These are phyloP conservation scores for Gavialis gangeticus DNA, from an alignment of 2,113 vertebrate species.

Conservation along the genomic window DNA sequence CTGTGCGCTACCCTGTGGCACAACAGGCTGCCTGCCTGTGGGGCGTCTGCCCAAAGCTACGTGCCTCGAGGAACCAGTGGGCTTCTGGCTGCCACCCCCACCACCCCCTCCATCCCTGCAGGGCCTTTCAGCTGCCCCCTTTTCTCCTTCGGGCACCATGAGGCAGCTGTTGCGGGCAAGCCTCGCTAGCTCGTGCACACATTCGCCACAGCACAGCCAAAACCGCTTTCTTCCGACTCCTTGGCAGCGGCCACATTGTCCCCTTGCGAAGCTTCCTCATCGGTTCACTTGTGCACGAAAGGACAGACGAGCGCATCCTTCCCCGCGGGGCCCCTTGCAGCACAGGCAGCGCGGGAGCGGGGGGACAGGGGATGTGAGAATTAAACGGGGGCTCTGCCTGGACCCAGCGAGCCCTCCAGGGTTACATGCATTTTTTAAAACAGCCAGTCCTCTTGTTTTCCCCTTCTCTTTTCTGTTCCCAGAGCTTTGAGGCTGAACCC, in stretches of 20 bases:
- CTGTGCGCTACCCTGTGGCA: too few relatives aligned
- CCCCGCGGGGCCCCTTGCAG: conserved; percentile 32
- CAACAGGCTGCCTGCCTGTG: too few relatives aligned
- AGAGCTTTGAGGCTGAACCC: neutral
- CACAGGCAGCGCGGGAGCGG: conserved; percentile 3
- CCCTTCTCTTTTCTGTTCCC: neutral
- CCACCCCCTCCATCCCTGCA: rapidly evolving
- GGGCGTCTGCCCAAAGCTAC: too few relatives aligned
- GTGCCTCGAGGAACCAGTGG: too few relatives aligned
- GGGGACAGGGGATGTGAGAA: conserved; percentile 47
- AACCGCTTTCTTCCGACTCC: neutral
- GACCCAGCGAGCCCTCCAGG: neutral
- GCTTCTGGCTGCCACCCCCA: neutral
- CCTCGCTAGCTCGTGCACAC: neutral
- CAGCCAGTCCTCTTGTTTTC: neutral
- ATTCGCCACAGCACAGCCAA: conserved; percentile 23
- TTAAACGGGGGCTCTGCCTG: conserved; percentile 34
- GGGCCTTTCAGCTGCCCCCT: neutral
- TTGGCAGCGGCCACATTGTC: conserved; percentile 1
- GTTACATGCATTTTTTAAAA: neutral
- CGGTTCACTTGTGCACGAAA: conserved; percentile 64
- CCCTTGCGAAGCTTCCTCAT: conserved; percentile 31
- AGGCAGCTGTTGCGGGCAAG: too few relatives aligned
- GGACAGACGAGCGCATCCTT: conserved; percentile 8
- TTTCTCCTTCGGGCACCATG: too few relatives aligned